Base-by-base conservation (phyloP, 2,888 invertebrate genomes). In the Cremastinae sp. region DNA sequence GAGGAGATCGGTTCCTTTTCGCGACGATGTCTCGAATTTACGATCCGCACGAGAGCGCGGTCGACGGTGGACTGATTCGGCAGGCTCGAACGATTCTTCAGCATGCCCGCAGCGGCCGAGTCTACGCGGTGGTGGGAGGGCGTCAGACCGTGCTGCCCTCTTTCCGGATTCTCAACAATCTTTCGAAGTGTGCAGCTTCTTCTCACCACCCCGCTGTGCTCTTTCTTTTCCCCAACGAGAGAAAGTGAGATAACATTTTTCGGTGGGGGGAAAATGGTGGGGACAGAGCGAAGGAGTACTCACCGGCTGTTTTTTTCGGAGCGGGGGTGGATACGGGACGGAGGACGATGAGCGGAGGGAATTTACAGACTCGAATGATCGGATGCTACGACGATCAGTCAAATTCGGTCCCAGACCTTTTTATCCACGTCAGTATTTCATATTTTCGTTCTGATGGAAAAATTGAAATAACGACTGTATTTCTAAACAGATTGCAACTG, bases 1-100 rank as follows among this genome's bases (percentile, higher is more conserved):
- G 16, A 37, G 10, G 49, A 55, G 56, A n/a, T 68, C 14, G 59
- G 51, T 39, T 49, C 35, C 28, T 45, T 58, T 58, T 43, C 51
- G 22, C 53, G 51, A 58, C 45, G 28, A 2, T 28, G 28, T 3
- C 28, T 14, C 49, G 37, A 56, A 59, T 41, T 41, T 55, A 68
- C 77, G 82, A 82, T 79, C 83, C 86, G 83, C 82, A 86, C 89
- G 87, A 85, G 85, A 84, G 85, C 85, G 86, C 89, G 85, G 82
- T 84, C 86, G 83, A 83, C 85, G 83, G 84, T 83, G 82, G 84
- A 89, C 89, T 88, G 86, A 88, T 75, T 80, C 61, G 51, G 79
- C 75, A 78, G 73, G 79, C 51, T 73, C 83, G 83, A 85, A 81
- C 82, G 83, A 28, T 79, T 84, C 84, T 80, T 69, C 83, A 83